Percentiles rank a stretch among this genome's conserved stretches.
These are phyloP conservation scores for Ailurus styani DNA, from an alignment of 2,113 vertebrate species.

Conservation along the genomic window DNA sequence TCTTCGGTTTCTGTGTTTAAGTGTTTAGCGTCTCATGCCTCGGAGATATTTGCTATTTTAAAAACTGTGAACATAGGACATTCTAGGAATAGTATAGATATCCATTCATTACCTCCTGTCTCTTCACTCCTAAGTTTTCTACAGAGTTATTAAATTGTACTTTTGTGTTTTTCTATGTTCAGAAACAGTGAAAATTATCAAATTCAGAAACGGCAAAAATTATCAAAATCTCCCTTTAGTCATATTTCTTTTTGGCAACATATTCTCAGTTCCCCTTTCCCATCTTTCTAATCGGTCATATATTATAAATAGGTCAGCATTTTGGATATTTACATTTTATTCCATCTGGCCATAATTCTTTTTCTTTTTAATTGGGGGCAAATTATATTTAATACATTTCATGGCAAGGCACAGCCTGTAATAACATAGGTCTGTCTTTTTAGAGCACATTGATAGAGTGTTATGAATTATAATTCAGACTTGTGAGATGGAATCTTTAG, in stretches of 20 bases:
- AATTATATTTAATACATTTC: slow-evolving; percentile 32
- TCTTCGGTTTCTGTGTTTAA: not conserved
- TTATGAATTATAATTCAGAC: not conserved
- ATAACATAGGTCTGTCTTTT: slow-evolving; percentile 19
- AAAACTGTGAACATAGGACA: slow-evolving; percentile 5
- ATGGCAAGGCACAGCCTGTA: not conserved
- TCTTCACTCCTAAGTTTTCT: not conserved
- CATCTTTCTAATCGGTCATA: slow-evolving; percentile 40
- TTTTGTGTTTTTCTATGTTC: not conserved
- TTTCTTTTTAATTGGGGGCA: not conserved
- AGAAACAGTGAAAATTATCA: slow-evolving; percentile 28
- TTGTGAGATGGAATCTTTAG: not conserved
- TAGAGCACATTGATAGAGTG: not conserved
- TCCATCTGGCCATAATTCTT: slow-evolving; percentile 28
- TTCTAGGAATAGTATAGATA: not conserved
- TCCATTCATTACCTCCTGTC: not conserved
- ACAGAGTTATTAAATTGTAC: not conserved
- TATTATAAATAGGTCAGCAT: slow-evolving; percentile 66
- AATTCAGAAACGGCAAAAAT: slow-evolving; percentile 57
- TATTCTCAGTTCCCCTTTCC: slow-evolving; percentile 65
- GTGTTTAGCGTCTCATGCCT: not conserved
- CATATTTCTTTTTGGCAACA: slow-evolving; percentile 42
- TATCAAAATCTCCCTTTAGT: slow-evolving; percentile 72
- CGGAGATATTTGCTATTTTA: slow-evolving; percentile 1
- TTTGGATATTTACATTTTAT: slow-evolving; percentile 50